Base-by-base conservation (phyloP, 2,888 invertebrate species). In the Disparrhopalites patrizii region DNA sequence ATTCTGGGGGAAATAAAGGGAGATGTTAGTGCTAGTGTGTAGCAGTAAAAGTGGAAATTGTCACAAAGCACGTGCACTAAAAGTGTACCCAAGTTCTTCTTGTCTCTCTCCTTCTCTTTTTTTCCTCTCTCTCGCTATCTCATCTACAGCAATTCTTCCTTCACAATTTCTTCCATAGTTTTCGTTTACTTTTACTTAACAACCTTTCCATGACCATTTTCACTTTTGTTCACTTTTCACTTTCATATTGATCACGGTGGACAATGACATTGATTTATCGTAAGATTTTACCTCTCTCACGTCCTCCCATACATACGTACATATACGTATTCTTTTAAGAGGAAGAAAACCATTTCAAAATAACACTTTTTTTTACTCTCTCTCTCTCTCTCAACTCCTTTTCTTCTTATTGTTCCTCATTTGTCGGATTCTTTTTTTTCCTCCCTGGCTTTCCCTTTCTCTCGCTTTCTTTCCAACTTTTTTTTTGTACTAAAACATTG, bases 151-250 rank as follows among this genome's bases (percentile, higher is more conserved):
- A n/a, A n/a, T 52, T 55, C n/a, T 55, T 55, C 15, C 33, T 4
- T 31, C 15, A 23, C 36, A 13, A 28, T 54, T 54, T 54, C 30
- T 30, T 54, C 27, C 18, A 3, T 54, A 57, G 30, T 60, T 60
- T 62, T 58, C 55, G 30, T 47, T 47, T 63, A 55, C 63, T 63
- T 63, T 63, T 43, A 40, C 54, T 54, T 28, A 63, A 63, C 51
- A 33, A 55, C 38, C 30, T 63, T n/a, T 23, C 52, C 61, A 61
- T 51, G 52, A 63, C 63, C 63, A 63, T 56, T 63, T 63, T 63
- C 63, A 55, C 63, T 63, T 62, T 55, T 63, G 63, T 63, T 63
- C 56, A 43, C 63, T 55, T 63, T 63, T 63, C 63, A 63, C 63
- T 63, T 55, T 63, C 47, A 55, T 63, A 62, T 31, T 61, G 60